Conservation (phyloP, 2,797 vertebrate genomes). For the Gorsachius magnificus region DNA sequence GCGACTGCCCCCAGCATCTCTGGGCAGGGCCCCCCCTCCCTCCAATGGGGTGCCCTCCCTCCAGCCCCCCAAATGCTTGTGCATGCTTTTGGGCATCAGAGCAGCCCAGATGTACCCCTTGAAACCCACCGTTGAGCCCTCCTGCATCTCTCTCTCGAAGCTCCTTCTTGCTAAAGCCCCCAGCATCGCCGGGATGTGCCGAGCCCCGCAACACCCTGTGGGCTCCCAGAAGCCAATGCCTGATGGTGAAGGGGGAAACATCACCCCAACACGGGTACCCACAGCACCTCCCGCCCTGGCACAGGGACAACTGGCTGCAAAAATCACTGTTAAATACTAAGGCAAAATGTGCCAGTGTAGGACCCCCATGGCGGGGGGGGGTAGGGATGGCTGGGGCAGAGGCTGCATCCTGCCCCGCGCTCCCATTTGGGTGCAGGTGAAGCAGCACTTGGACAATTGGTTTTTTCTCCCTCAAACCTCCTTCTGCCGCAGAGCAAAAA, state of each 20-base stretch:
- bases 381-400: not conserved
- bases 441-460: not conserved
- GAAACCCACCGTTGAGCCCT: fast-evolving
- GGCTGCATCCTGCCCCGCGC: fast-evolving
- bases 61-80: not conserved
- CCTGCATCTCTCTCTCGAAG: not conserved
- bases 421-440: not conserved
- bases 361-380: fast-evolving
- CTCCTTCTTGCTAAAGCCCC: not conserved
- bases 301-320: not conserved
- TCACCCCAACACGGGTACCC: not conserved
- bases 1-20: not conserved
- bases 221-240: not conserved
- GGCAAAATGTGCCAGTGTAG: fast-evolving
- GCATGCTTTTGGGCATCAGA: not conserved
- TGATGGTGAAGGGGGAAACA: not conserved
- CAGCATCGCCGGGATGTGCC: fast-evolving
- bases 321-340: fast-evolving
- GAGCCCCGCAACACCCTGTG: not conserved
- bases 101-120: not conserved
- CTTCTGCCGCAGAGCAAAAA: not conserved
- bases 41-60: not conserved
- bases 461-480: not conserved
- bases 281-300: fast-evolving
- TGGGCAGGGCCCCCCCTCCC: not conserved